Evolutionary conservation across 2,888 invertebrate genomes (phyloP).

Genomic region (Lasiommata megera): DNA sequence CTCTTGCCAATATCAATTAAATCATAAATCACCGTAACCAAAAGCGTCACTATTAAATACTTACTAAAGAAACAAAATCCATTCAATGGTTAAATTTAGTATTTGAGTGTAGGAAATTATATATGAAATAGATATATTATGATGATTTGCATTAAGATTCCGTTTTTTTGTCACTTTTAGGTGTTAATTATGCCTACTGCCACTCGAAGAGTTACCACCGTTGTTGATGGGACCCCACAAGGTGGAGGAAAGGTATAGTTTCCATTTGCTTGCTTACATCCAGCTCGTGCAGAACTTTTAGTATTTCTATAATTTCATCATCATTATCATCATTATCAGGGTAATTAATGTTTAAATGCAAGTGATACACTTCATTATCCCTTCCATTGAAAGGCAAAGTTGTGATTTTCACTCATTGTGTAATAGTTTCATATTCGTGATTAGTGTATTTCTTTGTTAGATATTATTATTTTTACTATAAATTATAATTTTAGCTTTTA

Average conservation of each 20-base stretch:
- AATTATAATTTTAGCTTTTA: no score
- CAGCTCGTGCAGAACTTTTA: not conserved
- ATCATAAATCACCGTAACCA: no score
- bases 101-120: not conserved
- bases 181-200: constrained; percentile 97
- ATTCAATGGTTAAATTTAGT: not conserved
- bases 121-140: not conserved
- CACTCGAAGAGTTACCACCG: constrained; percentile 88
- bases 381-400: no score
- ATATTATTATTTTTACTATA: no score
- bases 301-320: not conserved
- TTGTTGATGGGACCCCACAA: constrained; percentile 88
- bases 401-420: no score
- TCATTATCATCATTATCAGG: not conserved
- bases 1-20: no score
- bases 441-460: no score
- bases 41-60: no score
- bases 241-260: constrained; percentile 85
- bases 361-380: no score
- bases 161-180: constrained; percentile 45
- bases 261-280: constrained; percentile 19
- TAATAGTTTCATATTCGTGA: no score
- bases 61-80: no score
- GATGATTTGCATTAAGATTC: constrained; percentile 7
- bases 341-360: no score